These are phyloP conservation scores for Eulithis prunata DNA, from an alignment of 2,888 invertebrate genomes.

Conservation along the genomic window DNA sequence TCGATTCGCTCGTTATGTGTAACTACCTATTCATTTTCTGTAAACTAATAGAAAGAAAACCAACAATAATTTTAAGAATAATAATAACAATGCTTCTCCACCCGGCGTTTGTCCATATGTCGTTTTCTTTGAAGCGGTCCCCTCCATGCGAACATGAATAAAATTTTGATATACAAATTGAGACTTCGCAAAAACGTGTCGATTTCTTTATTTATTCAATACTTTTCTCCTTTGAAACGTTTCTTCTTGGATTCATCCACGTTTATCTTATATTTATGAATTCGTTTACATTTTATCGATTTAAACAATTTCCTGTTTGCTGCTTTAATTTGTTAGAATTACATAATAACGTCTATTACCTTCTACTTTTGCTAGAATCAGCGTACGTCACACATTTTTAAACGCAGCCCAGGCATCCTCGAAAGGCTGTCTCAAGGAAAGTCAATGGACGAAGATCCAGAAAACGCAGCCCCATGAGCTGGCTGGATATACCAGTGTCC, in stretches of 20 bases:
- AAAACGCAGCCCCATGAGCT: too few relatives aligned
- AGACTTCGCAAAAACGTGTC: constrained; percentile 80
- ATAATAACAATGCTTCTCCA: constrained; percentile 53
- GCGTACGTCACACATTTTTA: too few relatives aligned
- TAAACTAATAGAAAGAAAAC: constrained; percentile 1
- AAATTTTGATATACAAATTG: constrained; percentile 79
- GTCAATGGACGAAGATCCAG: too few relatives aligned
- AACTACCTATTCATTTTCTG: not conserved
- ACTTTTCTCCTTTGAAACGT: constrained; percentile 74
- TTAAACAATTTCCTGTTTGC: constrained; percentile 60
- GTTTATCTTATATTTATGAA: constrained; percentile 75
- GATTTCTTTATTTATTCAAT: constrained; percentile 82
- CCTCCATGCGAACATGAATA: constrained; percentile 75
- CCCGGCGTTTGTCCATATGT: constrained; percentile 71
- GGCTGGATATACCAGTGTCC: too few relatives aligned
- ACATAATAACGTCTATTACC: not conserved
- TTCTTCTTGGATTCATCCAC: constrained; percentile 67
- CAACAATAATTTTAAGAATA: constrained; percentile 36
- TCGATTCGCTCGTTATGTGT: constrained; percentile 2
- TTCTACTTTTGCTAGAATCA: too few relatives aligned
- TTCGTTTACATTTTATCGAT: constrained; percentile 64
- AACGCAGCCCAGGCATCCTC: too few relatives aligned
- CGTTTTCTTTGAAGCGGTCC: constrained; percentile 69
- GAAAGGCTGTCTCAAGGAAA: too few relatives aligned
- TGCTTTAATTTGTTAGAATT: constrained; percentile 33